Evolutionary conservation across 2,888 invertebrate species (phyloP).

Genomic region (Melinopterus prodromus): DNA sequence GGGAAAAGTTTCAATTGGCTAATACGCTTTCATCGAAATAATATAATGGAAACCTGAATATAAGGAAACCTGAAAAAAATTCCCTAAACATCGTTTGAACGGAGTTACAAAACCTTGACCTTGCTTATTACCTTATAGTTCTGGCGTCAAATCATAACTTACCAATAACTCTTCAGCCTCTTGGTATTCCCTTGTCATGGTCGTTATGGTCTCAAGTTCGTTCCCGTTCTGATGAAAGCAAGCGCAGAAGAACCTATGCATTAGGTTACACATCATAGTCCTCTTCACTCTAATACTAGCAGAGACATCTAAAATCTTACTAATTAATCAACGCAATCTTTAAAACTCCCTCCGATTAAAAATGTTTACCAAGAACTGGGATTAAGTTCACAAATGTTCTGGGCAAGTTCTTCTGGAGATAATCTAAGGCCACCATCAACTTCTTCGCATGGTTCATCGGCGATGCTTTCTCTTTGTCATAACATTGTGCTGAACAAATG

Average conservation of each 20-base stretch:
- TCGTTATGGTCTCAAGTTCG: constrained; percentile 67
- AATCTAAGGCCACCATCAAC: constrained; percentile 71
- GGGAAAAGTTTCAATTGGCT: too few relatives aligned
- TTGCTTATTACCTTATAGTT: too few relatives aligned
- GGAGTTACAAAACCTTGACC: too few relatives aligned
- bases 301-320: constrained; percentile 68
- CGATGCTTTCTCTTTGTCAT: constrained; percentile 66
- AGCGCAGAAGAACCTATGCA: constrained; percentile 76
- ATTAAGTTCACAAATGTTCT: constrained; percentile 76
- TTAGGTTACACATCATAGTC: constrained; percentile 72
- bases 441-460: constrained; percentile 70
- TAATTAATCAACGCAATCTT: constrained; percentile 10
- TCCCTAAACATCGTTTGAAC: too few relatives aligned
- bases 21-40: too few relatives aligned
- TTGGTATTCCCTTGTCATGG: constrained; percentile 71
- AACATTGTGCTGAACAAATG: constrained; percentile 77
- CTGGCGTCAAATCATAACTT: too few relatives aligned
- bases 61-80: too few relatives aligned
- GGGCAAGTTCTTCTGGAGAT: constrained; percentile 70
- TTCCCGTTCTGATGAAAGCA: constrained; percentile 73
- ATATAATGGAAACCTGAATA: too few relatives aligned
- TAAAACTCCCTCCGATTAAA: constrained; percentile 37
- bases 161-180: constrained; percentile 69
- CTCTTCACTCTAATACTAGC: constrained; percentile 72
- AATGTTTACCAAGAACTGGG: constrained; percentile 70